Conservation (phyloP, 2,888 invertebrate species). For the Acrobasis repandana region DNA sequence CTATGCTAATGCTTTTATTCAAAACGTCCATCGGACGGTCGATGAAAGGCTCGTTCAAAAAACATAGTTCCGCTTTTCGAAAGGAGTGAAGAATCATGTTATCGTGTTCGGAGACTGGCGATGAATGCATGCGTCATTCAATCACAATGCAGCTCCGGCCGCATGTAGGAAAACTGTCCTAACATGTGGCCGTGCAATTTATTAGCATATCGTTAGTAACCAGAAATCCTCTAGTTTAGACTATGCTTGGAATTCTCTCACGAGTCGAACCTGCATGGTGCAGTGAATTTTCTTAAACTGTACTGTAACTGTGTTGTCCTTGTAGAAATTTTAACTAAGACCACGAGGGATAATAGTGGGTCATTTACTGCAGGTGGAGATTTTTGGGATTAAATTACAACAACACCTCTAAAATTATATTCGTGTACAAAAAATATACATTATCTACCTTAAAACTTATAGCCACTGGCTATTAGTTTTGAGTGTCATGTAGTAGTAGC, state of each 20-base stretch:
- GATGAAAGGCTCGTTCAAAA: background rate
- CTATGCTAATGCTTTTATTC: background rate
- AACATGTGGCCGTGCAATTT: background rate
- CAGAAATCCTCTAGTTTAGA: constrained; percentile 11
- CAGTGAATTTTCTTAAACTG: constrained; percentile 7
- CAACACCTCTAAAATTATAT: background rate
- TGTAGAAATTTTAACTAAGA: background rate
- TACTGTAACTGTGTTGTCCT: too few relatives aligned
- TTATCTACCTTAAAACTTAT: too few relatives aligned
- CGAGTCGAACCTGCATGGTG: background rate
- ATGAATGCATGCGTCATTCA: constrained; percentile 11
- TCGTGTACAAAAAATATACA: too few relatives aligned
- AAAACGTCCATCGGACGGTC: background rate
- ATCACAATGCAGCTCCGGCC: constrained; percentile 10
- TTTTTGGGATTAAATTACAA: background rate
- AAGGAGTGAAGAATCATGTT: background rate
- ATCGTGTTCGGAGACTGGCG: background rate
- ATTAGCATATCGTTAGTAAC: constrained; percentile 18
- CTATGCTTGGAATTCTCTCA: constrained; percentile 19
- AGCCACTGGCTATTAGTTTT: too few relatives aligned
- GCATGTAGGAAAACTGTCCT: constrained; percentile 9
- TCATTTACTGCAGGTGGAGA: background rate
- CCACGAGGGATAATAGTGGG: background rate
- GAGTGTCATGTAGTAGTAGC: too few relatives aligned
- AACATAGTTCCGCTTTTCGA: background rate